A percentile compares a stretch with the other conserved stretches of the same genome.
These are phyloP conservation scores for Glyptemys insculpta DNA, from an alignment of 2,797 vertebrate genomes.

Conservation along the genomic window DNA sequence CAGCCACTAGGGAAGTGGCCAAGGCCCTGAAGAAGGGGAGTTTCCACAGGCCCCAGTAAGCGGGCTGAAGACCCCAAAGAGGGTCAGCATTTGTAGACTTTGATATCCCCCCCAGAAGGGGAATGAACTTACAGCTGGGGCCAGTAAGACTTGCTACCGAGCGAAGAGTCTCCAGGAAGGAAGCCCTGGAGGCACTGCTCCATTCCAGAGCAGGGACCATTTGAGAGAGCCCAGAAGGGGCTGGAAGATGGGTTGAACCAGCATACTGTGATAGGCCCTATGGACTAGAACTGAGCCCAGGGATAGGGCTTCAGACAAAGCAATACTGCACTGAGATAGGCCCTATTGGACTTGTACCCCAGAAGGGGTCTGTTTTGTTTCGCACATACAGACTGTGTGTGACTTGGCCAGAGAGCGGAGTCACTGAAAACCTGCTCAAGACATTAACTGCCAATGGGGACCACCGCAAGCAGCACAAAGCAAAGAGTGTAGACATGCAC, in stretches of 20 bases:
- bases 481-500: not conserved
- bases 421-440: not conserved
- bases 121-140: not conserved
- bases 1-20: not conserved
- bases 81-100: not conserved
- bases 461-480: not conserved
- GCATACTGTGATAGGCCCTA: not conserved
- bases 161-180: not conserved
- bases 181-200: not conserved
- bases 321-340: not conserved
- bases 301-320: not conserved
- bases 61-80: not conserved
- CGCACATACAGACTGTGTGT: not conserved
- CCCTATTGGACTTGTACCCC: not conserved
- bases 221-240: not conserved
- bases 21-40: not conserved
- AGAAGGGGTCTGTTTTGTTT: not conserved
- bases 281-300: not conserved
- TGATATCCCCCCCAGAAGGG: not conserved
- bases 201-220: not conserved
- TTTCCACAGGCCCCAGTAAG: not conserved
- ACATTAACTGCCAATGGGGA: not conserved
- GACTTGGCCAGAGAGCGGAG: not conserved
- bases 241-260: not conserved
- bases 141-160: not conserved